Evolutionary conservation across 2,797 vertebrate species (phyloP), one percentile per base, ranked within the genome.

Genomic region (Gallinago nigripennis): DNA sequence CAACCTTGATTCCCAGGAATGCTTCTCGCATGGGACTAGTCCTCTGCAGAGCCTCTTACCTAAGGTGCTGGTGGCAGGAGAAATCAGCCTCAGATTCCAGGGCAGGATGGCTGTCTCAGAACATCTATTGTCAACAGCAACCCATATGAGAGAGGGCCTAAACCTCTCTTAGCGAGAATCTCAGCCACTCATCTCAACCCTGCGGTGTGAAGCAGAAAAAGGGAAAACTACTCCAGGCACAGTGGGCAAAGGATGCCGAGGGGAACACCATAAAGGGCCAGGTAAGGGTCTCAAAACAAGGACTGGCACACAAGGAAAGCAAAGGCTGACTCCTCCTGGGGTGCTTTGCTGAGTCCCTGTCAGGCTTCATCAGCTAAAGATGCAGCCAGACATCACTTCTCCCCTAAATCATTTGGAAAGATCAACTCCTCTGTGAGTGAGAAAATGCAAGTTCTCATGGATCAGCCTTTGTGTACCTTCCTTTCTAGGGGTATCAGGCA

Each of bases 1-100:
- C 56, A 90, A 50, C 24, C 27, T 65, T 61, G 66, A 61, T 76
- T 83, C 72, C 21, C 48, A 72, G 57, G 64, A 88, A 82, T 72
- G 51, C 20, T 73, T 51, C 45, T 73, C 69, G 35, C n/a, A 25
- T 3, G 14, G 71, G 75, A 85, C 41, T 31, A 65, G 51, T 48
- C 16, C 43, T 58, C 66, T 56, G 17, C 33, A 83, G 46, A 70
- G 61, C 28, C 35, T 86, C 28, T 68, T 48, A 57, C 17, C 72
- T 30, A 33, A 64, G 45, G 57, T 6, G 35, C 27, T 82, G 21
- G 64, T 75, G 66, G 18, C 37, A 33, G 58, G 18, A 87, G 56
- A 85, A 89, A 86, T 58, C 33, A 58, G 45, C 46, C 27, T 78
- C 33, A 46, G 46, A 20, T 12, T 85, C 9, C 60, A 68, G 53